Base-by-base conservation (phyloP, 2,113 vertebrate species). In the human (Homo sapiens) region DNA sequence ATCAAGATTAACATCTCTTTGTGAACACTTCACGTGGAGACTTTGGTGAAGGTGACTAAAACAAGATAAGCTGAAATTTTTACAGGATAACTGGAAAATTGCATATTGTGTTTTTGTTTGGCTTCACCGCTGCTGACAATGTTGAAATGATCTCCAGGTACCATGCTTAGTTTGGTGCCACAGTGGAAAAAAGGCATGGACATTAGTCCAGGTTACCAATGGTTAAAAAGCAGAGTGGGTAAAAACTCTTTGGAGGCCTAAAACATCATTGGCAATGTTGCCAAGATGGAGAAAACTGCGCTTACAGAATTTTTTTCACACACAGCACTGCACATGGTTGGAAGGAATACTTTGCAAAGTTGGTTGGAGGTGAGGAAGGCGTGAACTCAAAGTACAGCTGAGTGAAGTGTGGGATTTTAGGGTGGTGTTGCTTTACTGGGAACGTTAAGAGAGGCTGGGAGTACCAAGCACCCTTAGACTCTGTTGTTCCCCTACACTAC, bases 21-120 rank as follows among this genome's bases (percentile, higher is more conserved):
- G n/a, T 89, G 55, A 97, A 92, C 18, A 83, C 45, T 76, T 91
- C 61, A 73, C 16, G 48, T 55, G 86, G 86, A 90, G 90, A 93
- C 75, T 86, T 97, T 89, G 70, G 66, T 81, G 11, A 89, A 93
- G 50, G 48, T 45, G 23, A 94, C 25, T 83, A 96, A 96, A 94
- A 79, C 8, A 86, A 94, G 75, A 79, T 43, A 82, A 89, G 43
- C 57, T 83, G 48, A 89, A 79, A 32, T 70, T 92, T 97, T 83
- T 57, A 73, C 85, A 90, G 59, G 70, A 90, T 59, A 81, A 81
- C 43, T 92, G 68, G 50, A 86, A 80, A 76, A 87, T 27, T 43
- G 57, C 6, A 59, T 40, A n/a, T 45, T 9, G 48, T 87, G 59
- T 66, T 94, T 93, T 97, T n/a, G 23, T 78, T 93, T 72, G 50